phyloP scores from a whole-genome alignment of 2,113 vertebrate species.

The Chinchilla lanigera region DNA sequence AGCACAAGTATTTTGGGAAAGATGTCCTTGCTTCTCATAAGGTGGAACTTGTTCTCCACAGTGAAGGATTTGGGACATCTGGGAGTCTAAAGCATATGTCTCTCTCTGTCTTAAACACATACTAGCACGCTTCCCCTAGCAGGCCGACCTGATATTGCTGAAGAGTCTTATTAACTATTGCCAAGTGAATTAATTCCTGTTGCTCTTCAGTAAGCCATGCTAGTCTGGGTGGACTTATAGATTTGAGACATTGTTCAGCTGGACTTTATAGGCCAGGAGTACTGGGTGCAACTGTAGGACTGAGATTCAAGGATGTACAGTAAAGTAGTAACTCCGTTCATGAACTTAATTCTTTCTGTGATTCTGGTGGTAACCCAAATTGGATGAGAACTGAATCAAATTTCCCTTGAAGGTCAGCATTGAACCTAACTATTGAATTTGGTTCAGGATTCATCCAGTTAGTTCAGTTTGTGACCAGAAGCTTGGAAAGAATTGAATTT shows the following conservation, averaged over 20 bases:
- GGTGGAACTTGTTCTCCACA: background rate
- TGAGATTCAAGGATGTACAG: background rate
- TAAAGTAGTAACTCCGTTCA: background rate
- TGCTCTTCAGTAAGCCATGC: background rate
- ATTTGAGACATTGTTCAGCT: background rate
- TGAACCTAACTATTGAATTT: background rate
- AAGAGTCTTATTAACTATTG: background rate
- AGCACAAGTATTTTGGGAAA: background rate
- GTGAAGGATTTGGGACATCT: background rate
- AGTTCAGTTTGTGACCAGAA: background rate
- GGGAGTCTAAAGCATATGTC: rapidly evolving
- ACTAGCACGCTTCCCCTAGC: background rate
- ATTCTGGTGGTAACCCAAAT: background rate
- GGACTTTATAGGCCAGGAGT: no score
- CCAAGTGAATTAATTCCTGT: background rate
- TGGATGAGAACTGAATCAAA: background rate
- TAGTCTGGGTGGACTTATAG: background rate
- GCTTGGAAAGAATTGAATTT: background rate
- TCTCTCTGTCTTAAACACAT: no score
- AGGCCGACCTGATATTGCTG: background rate
- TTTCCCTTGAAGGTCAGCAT: background rate
- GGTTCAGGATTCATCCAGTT: background rate
- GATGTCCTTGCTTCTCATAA: background rate
- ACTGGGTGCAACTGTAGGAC: rapidly evolving
- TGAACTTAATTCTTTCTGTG: background rate